Evolutionary conservation across 1,140 invertebrate genomes (phyloP), one percentile per base, ranked within the genome.

Genomic region (Reticulitermes speratus): DNA sequence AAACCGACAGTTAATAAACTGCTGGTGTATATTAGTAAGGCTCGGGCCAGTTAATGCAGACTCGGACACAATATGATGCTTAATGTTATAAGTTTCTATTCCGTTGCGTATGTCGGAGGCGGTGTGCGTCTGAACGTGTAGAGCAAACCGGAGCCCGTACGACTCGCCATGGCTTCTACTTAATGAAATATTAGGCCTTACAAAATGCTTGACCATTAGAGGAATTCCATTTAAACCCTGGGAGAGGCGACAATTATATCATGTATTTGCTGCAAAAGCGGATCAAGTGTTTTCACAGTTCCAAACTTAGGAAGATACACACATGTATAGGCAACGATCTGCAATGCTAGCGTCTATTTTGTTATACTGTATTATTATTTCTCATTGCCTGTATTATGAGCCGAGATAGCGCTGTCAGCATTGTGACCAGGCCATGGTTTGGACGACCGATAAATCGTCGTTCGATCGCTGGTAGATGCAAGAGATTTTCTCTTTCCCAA

Each of bases 141-240:
- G 21, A 44, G 82, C 3, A 48, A 25, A 45, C 32, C 59, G 21
- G 59, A 65, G 65, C 65, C 65, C 2, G 65, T 75, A 75, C 25
- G 25, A n/a, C 65, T 32, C 44, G 83, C 83, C 45, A n/a, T 32
- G 83, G 83, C 44, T 55, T 21, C 14, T 32, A 25, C 83, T 52
- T 84, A 84, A 84, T 84, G 83, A 52, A 84, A 84, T 84, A 84
- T 75, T 75, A 75, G 65, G n/a, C 65, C 65, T 75, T 52, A 84
- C 83, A 84, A 84, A 84, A 52, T 59, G 83, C 83, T 84, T 84
- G 83, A 84, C 83, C 83, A 84, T 84, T 84, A 52, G 83, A 84
- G 83, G 83, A 84, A 84, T 84, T 84, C 83, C 83, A 84, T 45
- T 84, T 84, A 48, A 84, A 84, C n/a, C 83, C 83, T 19, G 83